Conservation (phyloP, 2,113 vertebrate genomes). For the Oceanites oceanicus region DNA sequence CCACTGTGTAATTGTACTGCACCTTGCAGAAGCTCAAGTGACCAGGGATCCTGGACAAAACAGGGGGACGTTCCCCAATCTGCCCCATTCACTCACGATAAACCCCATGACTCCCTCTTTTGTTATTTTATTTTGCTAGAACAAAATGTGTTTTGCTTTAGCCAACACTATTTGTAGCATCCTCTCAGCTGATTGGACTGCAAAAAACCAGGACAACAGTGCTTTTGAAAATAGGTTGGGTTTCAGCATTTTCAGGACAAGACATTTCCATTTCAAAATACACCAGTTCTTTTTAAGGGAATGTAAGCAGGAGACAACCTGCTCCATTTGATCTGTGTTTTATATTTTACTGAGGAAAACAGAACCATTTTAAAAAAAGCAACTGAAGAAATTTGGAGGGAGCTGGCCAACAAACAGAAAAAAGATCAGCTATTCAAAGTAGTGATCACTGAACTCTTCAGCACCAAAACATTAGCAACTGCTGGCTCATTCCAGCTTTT, state of each 20-base stretch:
- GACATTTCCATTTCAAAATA: not conserved
- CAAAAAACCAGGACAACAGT: rapidly evolving
- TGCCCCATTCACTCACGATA: not conserved
- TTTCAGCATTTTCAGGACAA: not conserved
- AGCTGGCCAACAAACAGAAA: not conserved
- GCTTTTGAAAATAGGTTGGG: not conserved
- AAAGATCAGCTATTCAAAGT: not conserved
- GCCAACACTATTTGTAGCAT: not conserved
- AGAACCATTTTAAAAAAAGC: not conserved
- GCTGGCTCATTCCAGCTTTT: not conserved
- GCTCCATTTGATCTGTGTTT: not conserved
- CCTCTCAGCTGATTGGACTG: not conserved
- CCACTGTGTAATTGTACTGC: not conserved
- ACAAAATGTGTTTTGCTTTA: not conserved
- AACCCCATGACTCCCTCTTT: not conserved
- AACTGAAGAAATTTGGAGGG: not conserved
- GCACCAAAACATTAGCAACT: not conserved
- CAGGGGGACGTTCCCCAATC: rapidly evolving
- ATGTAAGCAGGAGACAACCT: not conserved
- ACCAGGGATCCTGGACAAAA: not conserved
- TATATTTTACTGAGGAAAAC: not conserved
- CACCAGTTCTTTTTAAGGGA: not conserved
- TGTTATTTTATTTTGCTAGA: not conserved
- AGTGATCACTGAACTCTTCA: not conserved
- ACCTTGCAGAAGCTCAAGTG: not conserved